Conservation (phyloP, 2,113 vertebrate species). For the Xiphophorus maculatus region DNA sequence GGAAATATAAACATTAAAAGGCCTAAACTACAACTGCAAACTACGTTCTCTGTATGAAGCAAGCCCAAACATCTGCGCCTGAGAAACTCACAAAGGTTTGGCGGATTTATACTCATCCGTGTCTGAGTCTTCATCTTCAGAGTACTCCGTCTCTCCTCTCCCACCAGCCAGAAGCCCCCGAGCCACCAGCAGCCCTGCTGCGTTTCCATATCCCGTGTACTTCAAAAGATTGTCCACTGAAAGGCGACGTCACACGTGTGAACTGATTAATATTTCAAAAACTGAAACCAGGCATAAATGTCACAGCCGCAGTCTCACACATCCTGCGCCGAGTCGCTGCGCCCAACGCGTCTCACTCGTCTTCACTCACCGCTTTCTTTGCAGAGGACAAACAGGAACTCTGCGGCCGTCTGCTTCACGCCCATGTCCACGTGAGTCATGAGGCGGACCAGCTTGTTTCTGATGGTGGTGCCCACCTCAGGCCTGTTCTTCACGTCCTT, state of each 20-base stretch:
- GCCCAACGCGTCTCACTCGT: no score
- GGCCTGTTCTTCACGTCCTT: conserved; percentile 93
- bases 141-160: conserved; percentile 95
- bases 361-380: conserved; percentile 90
- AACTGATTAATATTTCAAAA: neutral
- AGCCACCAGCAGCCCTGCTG: conserved; percentile 91
- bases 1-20: conserved; percentile 12
- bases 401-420: conserved; percentile 95
- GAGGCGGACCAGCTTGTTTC: conserved; percentile 96
- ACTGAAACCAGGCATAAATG: neutral
- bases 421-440: conserved; percentile 97
- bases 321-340: neutral
- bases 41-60: neutral
- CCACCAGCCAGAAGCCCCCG: conserved; percentile 93
- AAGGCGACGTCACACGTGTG: conserved; percentile 22
- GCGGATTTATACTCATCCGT: conserved; percentile 97
- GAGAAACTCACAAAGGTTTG: conserved; percentile 84
- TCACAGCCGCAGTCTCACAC: no score
- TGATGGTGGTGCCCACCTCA: conserved; percentile 91
- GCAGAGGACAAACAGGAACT: conserved; percentile 97
- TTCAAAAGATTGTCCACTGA: conserved; percentile 95
- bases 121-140: conserved; percentile 95
- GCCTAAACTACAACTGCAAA: neutral
- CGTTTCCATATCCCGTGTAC: conserved; percentile 97
- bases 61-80: neutral